These are phyloP conservation scores for Psophia crepitans DNA, from an alignment of 2,113 vertebrate species.

Conservation along the genomic window DNA sequence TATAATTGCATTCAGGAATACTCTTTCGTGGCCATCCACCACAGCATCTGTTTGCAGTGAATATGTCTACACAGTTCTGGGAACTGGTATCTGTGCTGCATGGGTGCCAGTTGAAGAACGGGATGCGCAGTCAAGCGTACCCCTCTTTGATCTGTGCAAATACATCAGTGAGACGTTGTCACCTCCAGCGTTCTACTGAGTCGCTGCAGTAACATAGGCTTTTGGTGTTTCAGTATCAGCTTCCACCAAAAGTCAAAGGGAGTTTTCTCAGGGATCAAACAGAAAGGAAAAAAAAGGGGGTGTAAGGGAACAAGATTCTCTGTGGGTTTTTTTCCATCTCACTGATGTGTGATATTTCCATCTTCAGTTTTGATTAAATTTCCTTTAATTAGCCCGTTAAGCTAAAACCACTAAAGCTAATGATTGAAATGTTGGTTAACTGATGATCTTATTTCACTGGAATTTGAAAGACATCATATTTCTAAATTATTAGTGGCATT, in stretches of 20 bases:
- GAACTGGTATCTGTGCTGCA: background rate
- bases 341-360: constrained; percentile 48
- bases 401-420: constrained; percentile 46
- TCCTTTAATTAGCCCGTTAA: constrained; percentile 56
- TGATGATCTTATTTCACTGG: constrained; percentile 41
- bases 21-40: background rate
- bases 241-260: background rate
- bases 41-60: background rate
- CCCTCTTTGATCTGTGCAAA: background rate
- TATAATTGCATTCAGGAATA: background rate
- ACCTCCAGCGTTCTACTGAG: background rate
- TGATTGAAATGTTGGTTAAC: constrained; percentile 46
- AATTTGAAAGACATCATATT: constrained; percentile 47
- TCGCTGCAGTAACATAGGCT: background rate
- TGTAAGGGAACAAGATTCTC: background rate
- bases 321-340: background rate
- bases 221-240: background rate
- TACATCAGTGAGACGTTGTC: background rate
- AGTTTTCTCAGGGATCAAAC: background rate
- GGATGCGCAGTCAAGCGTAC: background rate
- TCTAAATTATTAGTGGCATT: constrained; percentile 49
- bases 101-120: background rate
- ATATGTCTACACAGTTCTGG: background rate
- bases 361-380: constrained; percentile 59
- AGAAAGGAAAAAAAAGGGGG: background rate